Conservation (phyloP, 1,140 invertebrate genomes). For the Calliphora vicina region DNA sequence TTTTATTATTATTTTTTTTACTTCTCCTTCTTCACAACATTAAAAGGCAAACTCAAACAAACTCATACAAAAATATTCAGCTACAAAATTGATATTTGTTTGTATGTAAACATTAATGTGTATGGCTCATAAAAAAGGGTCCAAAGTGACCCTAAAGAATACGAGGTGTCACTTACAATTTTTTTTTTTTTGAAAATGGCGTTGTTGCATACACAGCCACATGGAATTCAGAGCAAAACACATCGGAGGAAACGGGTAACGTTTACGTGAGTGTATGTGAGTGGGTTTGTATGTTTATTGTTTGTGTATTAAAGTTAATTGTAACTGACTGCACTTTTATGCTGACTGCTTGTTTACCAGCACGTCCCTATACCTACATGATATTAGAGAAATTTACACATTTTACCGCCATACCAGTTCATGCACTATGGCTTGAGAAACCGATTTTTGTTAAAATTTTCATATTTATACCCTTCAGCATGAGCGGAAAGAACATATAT, state of each 20-base stretch:
- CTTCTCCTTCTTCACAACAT: not conserved
- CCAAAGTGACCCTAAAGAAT: slow-evolving; percentile 25
- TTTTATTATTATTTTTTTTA: not conserved
- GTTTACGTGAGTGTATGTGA: not conserved
- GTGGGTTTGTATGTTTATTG: not conserved
- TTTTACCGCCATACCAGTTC: not conserved
- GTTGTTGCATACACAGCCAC: not conserved
- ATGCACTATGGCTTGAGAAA: not conserved
- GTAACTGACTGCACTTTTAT: slow-evolving; percentile 19
- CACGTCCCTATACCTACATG: not conserved
- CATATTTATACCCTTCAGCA: no score
- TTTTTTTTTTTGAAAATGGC: not conserved
- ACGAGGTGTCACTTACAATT: not conserved
- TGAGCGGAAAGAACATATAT: no score
- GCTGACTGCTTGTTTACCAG: not conserved
- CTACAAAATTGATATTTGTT: not conserved
- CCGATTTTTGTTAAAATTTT: no score
- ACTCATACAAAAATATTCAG: not conserved
- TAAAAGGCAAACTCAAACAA: not conserved
- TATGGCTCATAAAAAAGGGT: not conserved
- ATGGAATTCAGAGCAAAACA: no score
- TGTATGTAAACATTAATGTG: not conserved
- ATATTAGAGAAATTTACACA: not conserved
- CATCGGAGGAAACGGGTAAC: no score
- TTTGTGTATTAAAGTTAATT: slow-evolving; percentile 30